A percentile compares a stretch with the other conserved stretches of the same genome.
Conservation (phyloP, 2,113 vertebrate species). For the Cathartes aura region DNA sequence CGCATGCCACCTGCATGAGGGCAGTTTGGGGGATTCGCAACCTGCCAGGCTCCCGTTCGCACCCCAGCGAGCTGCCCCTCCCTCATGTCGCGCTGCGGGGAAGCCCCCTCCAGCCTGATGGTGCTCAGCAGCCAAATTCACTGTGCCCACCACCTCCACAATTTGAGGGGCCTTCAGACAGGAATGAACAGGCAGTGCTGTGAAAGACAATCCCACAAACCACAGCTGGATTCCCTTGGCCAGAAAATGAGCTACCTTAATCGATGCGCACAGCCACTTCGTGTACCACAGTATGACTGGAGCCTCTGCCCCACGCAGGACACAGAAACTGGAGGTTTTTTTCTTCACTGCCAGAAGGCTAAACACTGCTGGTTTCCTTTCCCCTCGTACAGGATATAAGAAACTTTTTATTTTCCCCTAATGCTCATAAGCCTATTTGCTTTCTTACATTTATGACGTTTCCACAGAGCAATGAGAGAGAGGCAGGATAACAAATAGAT, state of each 20-base stretch:
- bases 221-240: not conserved
- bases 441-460: not conserved
- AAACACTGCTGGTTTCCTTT: not conserved
- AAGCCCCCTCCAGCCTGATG: not conserved
- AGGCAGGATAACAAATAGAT: not conserved
- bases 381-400: not conserved
- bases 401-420: not conserved
- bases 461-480: not conserved
- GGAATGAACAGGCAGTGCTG: accelerated
- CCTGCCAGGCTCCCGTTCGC: not conserved
- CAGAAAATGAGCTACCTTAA: not conserved
- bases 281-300: accelerated
- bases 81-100: accelerated
- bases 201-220: not conserved
- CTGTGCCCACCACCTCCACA: not conserved
- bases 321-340: accelerated
- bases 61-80: not conserved
- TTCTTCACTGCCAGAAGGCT: not conserved
- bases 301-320: not conserved
- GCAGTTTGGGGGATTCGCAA: not conserved
- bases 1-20: accelerated
- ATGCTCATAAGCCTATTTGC: not conserved
- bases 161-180: accelerated
- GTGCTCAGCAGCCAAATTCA: not conserved
- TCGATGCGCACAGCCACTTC: not conserved